Conservation (phyloP, 2,113 vertebrate genomes). For the Clarias magur region DNA sequence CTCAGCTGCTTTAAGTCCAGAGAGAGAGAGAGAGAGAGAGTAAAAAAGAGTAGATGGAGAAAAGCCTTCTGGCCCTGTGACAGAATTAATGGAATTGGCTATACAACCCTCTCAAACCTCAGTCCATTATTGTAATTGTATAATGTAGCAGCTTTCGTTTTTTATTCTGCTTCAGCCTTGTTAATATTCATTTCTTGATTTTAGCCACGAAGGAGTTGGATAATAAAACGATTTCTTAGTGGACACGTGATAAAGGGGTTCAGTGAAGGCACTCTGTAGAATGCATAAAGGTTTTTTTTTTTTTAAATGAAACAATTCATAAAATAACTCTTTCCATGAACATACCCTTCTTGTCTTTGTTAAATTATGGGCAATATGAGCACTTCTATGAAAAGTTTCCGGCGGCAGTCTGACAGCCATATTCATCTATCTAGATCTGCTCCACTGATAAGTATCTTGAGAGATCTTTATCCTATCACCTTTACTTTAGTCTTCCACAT, state of each 20-base stretch:
- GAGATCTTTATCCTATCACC: background rate
- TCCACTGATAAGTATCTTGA: background rate
- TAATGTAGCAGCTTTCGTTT: slow-evolving; percentile 33
- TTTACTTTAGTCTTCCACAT: background rate
- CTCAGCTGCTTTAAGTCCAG: slow-evolving; percentile 65
- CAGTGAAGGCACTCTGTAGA: background rate
- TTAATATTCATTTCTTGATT: slow-evolving; percentile 16
- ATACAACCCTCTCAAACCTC: background rate
- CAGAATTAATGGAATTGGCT: slow-evolving; percentile 43
- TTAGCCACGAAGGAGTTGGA: slow-evolving; percentile 1
- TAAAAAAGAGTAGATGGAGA: background rate
- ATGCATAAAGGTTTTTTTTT: background rate
- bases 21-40: slow-evolving; percentile 42
- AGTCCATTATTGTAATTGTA: slow-evolving; percentile 42
- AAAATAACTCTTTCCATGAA: slow-evolving; percentile 38
- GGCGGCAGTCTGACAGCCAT: background rate
- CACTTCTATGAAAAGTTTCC: background rate
- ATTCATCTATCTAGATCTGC: background rate
- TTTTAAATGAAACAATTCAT: background rate
- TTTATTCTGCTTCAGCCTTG: background rate
- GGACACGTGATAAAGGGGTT: background rate
- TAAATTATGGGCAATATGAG: background rate
- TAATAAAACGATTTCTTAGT: slow-evolving; percentile 19
- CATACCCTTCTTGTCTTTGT: slow-evolving; percentile 19
- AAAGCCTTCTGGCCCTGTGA: slow-evolving; percentile 36